Evolutionary conservation across 2,888 invertebrate species (phyloP).

Genomic region (Phlogophora meticulosa): DNA sequence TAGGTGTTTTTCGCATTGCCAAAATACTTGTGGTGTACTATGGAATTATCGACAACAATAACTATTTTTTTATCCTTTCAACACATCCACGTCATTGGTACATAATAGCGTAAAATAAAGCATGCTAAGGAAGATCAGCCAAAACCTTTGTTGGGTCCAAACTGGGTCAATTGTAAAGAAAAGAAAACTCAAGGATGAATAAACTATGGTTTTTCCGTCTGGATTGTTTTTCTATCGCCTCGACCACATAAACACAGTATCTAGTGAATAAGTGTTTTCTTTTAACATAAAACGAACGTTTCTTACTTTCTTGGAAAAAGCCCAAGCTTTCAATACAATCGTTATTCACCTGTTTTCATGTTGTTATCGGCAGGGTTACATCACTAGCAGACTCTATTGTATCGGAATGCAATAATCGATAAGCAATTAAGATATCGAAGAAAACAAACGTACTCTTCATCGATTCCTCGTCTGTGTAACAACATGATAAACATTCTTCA

Average conservation of each 20-base stretch:
- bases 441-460: slow-evolving; percentile 72
- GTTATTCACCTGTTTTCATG: slow-evolving; percentile 53
- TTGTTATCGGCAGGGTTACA: slow-evolving; percentile 63
- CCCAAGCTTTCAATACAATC: slow-evolving; percentile 18
- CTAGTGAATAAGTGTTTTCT: slow-evolving; percentile 37
- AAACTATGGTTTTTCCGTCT: slow-evolving; percentile 27
- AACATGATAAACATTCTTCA: slow-evolving; percentile 82
- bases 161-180: slow-evolving; percentile 38
- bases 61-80: background rate
- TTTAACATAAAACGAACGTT: slow-evolving; percentile 27
- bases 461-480: slow-evolving; percentile 68
- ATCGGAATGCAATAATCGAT: slow-evolving; percentile 77
- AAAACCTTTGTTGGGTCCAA: slow-evolving; percentile 25
- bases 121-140: background rate
- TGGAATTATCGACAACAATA: background rate
- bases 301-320: slow-evolving; percentile 37
- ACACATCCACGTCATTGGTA: background rate
- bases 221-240: slow-evolving; percentile 40
- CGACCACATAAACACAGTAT: slow-evolving; percentile 40
- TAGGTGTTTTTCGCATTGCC: background rate
- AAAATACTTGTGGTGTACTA: background rate
- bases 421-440: slow-evolving; percentile 78
- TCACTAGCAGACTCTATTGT: slow-evolving; percentile 63
- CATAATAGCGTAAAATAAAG: background rate
- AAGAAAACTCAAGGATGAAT: slow-evolving; percentile 38